A percentile compares a stretch with the other conserved stretches of the same genome.
Conservation (phyloP, 2,113 vertebrate species). For the Nettapus auritus region DNA sequence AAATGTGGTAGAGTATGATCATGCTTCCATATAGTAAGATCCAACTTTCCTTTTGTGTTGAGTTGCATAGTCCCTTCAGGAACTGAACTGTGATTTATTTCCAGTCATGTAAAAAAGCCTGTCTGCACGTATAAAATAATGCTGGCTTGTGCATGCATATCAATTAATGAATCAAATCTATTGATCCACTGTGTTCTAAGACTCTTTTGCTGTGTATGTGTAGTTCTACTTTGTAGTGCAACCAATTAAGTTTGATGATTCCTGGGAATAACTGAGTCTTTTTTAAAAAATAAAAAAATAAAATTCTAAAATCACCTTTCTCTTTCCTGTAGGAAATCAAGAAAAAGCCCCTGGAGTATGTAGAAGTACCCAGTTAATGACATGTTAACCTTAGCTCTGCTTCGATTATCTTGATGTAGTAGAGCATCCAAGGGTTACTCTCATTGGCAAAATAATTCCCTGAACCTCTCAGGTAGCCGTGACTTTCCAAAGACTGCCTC, state of each 20-base stretch:
- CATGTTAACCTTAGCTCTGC: neutral
- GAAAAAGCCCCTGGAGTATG: neutral
- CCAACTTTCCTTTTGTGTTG: neutral
- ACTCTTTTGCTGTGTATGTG: fast-evolving
- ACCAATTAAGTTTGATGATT: neutral
- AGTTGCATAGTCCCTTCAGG: fast-evolving
- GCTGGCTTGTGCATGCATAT: fast-evolving
- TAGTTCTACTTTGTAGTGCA: neutral
- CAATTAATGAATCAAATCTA: neutral
- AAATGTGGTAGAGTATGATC: neutral
- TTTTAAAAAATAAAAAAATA: neutral
- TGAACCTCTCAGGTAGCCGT: neutral
- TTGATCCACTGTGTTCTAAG: fast-evolving
- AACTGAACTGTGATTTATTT: neutral
- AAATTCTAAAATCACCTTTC: neutral
- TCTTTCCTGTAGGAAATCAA: neutral
- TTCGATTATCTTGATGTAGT: neutral
- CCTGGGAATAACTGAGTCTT: fast-evolving
- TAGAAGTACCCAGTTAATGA: neutral
- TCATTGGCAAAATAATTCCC: neutral
- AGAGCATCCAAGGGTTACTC: neutral
- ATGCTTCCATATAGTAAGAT: fast-evolving
- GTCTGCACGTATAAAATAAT: neutral
- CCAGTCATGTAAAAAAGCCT: neutral
- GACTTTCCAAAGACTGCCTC: neutral